phyloP scores from a whole-genome alignment of 2,888 invertebrate species.

The Schrankia costaestrigalis region DNA sequence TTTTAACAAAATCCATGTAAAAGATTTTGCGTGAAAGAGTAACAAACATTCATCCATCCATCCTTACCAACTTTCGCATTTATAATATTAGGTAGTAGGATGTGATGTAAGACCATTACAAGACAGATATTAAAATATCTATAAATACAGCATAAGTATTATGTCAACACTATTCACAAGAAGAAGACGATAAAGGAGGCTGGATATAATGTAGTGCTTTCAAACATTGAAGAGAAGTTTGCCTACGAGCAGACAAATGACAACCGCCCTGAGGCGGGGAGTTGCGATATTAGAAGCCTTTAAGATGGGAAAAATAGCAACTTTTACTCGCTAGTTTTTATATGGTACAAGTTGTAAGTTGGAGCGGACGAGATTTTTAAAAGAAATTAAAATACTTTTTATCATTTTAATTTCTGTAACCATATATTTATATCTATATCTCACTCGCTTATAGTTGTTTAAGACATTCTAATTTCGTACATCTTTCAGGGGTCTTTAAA shows the following conservation, averaged over 20 bases:
- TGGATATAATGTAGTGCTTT: constrained; percentile 77
- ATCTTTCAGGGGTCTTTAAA: too few relatives aligned
- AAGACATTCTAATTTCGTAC: too few relatives aligned
- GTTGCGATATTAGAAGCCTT: constrained; percentile 75
- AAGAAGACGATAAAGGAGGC: constrained; percentile 65
- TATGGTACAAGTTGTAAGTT: constrained; percentile 26
- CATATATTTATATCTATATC: too few relatives aligned
- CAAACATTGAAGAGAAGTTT: constrained; percentile 76
- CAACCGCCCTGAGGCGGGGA: constrained; percentile 68
- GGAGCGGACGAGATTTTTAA: too few relatives aligned
- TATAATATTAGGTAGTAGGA: too few relatives aligned
- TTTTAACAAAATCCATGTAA: too few relatives aligned
- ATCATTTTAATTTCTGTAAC: too few relatives aligned
- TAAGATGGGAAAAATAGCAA: constrained; percentile 78
- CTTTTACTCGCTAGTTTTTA: constrained; percentile 65
- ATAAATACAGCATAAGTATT: not conserved
- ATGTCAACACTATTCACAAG: constrained; percentile 25
- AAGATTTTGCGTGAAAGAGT: too few relatives aligned
- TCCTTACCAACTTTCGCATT: too few relatives aligned
- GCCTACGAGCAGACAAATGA: constrained; percentile 75
- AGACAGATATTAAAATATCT: constrained; percentile 1
- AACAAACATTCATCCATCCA: too few relatives aligned
- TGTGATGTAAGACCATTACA: constrained; percentile 6
- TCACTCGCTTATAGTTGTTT: too few relatives aligned
- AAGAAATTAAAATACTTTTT: too few relatives aligned